These are phyloP conservation scores for Nudaria mundana DNA, from an alignment of 2,888 invertebrate species.

Conservation along the genomic window DNA sequence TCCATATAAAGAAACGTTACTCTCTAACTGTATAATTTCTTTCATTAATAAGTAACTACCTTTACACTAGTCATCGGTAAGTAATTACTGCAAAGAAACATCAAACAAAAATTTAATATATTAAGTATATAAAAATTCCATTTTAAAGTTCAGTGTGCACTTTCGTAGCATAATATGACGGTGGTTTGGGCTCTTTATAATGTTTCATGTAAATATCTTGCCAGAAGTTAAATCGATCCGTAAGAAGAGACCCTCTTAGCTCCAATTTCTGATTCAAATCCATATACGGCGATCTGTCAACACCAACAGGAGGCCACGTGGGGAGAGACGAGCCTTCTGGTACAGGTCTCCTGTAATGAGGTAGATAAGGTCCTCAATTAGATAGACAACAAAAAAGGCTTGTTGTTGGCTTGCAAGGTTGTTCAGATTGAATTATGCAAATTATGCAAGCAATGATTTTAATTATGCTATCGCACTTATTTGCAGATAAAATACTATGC, in stretches of 20 bases:
- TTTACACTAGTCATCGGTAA: too few species aligned
- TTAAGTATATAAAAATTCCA: too few species aligned
- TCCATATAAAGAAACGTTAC: too few species aligned
- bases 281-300: conserved; percentile 26
- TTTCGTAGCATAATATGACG: not conserved
- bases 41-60: too few species aligned
- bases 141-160: not conserved
- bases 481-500: too few species aligned
- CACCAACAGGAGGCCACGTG: conserved; percentile 25
- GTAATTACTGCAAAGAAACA: too few species aligned
- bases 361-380: not conserved
- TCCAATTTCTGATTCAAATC: conserved; percentile 20
- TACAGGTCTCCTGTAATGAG: conserved; percentile 39
- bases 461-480: too few species aligned
- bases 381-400: too few species aligned
- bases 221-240: conserved; percentile 27
- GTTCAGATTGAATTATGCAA: not conserved
- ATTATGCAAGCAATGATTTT: not conserved
- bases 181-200: conserved; percentile 10
- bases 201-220: conserved; percentile 30
- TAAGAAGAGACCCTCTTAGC: conserved; percentile 14
- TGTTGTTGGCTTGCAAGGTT: not conserved
- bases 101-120: too few species aligned
- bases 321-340: conserved; percentile 27
- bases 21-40: too few species aligned